Evolutionary conservation across 2,888 invertebrate genomes (phyloP), one percentile per base, ranked within the genome.

Genomic region (Ecdyonurus torrentis): DNA sequence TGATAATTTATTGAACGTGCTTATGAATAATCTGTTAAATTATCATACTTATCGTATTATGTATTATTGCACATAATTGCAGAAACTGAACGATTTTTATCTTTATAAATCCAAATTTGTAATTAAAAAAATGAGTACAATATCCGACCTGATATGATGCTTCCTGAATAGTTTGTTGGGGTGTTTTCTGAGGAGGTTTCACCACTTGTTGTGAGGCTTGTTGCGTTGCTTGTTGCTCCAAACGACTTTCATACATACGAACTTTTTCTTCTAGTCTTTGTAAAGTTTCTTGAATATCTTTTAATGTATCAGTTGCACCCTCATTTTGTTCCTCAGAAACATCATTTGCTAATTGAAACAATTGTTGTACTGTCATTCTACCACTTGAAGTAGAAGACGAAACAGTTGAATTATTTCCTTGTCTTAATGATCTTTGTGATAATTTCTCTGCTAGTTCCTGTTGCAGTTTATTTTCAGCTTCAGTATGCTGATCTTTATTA

Each of bases 241-340:
- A 61, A 23, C 70, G 70, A 53, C 60, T 63, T 62, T 63, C 65
- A 62, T 66, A 67, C 50, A 64, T 69, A 24, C 67, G 68, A 65
- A 74, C 75, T 70, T 76, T 76, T 70, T 76, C 75, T 69, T 77
- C 76, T 64, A 76, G 70, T 67, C 75, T 74, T 69, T 74, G 71
- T 65, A 76, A 70, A 53, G 76, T 75, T 65, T 75, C 74, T 64
- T 76, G 75, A 60, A 76, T 75, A 61, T 75, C 74, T 37, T 70
- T 72, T 53, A 75, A 68, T 1, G 75, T 75, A 60, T 71, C 71
- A 60, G 71, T 69, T 10, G 69, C 70, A 23, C 72, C 74, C 66
- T 73, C 72, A 25, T 65, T 67, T 62, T 68, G 66, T 37, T 37
- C 37, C 5, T 37, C 15, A 10, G 37, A 37, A 37, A 37, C 37